Evolutionary conservation across 2,113 vertebrate genomes (phyloP), one percentile per base, ranked within the genome.

Genomic region (Climacteris rufus): DNA sequence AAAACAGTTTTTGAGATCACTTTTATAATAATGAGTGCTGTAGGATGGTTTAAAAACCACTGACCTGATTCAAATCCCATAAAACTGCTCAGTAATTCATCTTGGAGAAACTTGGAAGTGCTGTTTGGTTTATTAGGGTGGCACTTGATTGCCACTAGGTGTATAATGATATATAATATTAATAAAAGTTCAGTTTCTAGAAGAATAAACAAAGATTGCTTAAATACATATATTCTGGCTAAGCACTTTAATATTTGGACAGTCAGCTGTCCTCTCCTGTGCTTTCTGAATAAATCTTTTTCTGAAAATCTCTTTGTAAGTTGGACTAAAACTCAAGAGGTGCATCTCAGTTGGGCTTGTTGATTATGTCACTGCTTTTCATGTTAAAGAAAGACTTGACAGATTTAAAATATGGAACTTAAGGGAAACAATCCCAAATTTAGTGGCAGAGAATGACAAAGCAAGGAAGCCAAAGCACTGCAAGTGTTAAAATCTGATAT

Each of bases 401-500:
- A 59, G 47, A n/a, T 69, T 56, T 42, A 33, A 64, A 50, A 33
- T 4, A 21, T 0, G 5, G 35, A 81, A n/a, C 14, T 37, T 6
- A n/a, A 1, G 39, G 79, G 83, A 81, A 85, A 64, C 64, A 60
- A 30, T 39, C 14, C 28, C 37, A 63, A 8, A 31, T 53, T n/a
- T n/a, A n/a, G 75, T 70, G 27, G 64, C 52, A 74, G 42, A 27
- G 78, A 90, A 44, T 30, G 63, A 78, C 91, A 86, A 96, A 94
- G 68, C 75, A 91, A 13, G 40, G 91, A 96, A 94, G 47, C 56
- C 52, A 87, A 86, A 95, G 75, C 28, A 28, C 4, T 84, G 65
- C 80, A 85, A 65, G 70, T 57, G 68, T 87, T 64, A 54, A 76
- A 85, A 86, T 87, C 83, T 66, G 79, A 74, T 90, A 66, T 96